phyloP scores from a whole-genome alignment of 2,797 vertebrate genomes.

The Allenopithecus nigroviridis region DNA sequence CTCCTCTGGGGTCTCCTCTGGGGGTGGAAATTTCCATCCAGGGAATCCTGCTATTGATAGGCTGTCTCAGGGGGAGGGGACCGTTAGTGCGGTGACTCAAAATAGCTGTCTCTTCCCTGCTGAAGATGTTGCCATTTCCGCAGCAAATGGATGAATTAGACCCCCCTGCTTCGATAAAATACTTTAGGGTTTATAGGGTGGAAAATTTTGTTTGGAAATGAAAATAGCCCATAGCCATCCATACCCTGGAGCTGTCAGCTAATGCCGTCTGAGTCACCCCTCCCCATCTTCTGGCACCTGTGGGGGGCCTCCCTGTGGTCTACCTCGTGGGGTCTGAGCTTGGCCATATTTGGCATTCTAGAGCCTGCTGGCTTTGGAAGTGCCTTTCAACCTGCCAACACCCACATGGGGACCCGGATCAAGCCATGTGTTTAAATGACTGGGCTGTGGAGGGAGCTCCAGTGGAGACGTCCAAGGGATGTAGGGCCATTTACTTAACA shows the following conservation, averaged over 20 bases:
- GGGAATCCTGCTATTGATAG: neutral
- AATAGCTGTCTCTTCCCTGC: neutral
- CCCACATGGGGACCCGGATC: constrained; percentile 42
- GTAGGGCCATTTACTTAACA: constrained; percentile 62
- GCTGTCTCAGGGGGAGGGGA: neutral
- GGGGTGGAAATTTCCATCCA: constrained; percentile 26
- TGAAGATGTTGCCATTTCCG: neutral
- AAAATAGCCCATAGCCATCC: constrained; percentile 56
- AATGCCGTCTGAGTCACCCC: constrained; percentile 59
- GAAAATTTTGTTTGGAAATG: constrained; percentile 71
- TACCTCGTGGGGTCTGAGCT: constrained; percentile 57
- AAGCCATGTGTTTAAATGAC: constrained; percentile 47
- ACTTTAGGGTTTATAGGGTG: constrained; percentile 58
- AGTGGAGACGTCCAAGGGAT: constrained; percentile 45
- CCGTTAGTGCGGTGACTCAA: constrained; percentile 18
- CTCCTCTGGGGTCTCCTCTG: neutral
- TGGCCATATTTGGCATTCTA: constrained; percentile 77
- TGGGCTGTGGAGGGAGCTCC: constrained; percentile 22
- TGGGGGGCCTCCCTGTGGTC: constrained; percentile 39
- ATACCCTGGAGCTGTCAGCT: constrained; percentile 40
- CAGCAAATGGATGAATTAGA: constrained; percentile 55
- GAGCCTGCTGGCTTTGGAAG: constrained; percentile 44
- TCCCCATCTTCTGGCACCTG: constrained; percentile 38
- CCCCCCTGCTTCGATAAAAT: constrained; percentile 49
- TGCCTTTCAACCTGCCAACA: constrained; percentile 76